phyloP scores from a whole-genome alignment of 2,888 invertebrate genomes.

The Limenitis camilla region DNA sequence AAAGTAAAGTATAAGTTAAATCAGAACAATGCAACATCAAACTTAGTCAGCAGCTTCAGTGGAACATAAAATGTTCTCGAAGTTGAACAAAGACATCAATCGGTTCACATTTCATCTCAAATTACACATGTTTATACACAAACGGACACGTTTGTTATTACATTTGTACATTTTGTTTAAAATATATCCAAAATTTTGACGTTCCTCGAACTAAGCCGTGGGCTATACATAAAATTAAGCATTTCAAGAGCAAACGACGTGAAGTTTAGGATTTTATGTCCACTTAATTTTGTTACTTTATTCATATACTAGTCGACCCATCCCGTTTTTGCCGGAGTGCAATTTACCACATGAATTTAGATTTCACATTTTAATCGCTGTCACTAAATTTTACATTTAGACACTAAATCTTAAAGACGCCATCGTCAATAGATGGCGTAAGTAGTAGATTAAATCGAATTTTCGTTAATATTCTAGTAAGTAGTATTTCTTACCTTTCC shows the following conservation, averaged over 20 bases:
- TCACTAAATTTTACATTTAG: too few relatives aligned
- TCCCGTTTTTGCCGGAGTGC: too few relatives aligned
- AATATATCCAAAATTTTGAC: conserved; percentile 29
- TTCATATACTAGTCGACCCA: too few relatives aligned
- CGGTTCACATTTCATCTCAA: conserved; percentile 69
- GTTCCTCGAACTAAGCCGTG: conserved; percentile 18
- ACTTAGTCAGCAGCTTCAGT: conserved; percentile 59
- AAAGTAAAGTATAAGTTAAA: conserved; percentile 6
- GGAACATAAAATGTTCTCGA: conserved; percentile 50
- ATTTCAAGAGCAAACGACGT: neutral
- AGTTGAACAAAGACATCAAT: conserved; percentile 70
- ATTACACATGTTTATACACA: conserved; percentile 58
- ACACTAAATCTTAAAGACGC: too few relatives aligned
- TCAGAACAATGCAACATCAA: conserved; percentile 48
- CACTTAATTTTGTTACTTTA: neutral
- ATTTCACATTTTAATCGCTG: too few relatives aligned
- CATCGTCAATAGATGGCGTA: too few relatives aligned
- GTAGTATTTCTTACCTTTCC: too few relatives aligned
- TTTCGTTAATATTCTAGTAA: too few relatives aligned
- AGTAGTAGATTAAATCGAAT: too few relatives aligned
- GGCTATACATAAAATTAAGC: conserved; percentile 18
- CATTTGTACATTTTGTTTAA: conserved; percentile 16
- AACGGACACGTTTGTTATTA: conserved; percentile 30
- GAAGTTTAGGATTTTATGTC: neutral
- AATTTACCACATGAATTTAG: too few relatives aligned